A percentile compares a stretch with the other conserved stretches of the same genome.
phyloP scores from a whole-genome alignment of 2,113 vertebrate genomes.

The Elephas maximus region DNA sequence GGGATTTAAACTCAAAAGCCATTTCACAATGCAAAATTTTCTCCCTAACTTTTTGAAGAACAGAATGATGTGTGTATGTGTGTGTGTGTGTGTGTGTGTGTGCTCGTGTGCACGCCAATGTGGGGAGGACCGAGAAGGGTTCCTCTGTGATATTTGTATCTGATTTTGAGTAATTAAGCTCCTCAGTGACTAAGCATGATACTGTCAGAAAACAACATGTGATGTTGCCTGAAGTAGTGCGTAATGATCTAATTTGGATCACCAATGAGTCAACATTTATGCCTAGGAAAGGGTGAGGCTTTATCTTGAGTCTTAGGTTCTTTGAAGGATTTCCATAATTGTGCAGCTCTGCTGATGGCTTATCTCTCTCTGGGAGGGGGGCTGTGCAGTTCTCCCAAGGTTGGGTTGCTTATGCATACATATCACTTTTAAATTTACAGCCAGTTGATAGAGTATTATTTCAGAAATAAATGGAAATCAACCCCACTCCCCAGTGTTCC shows the following conservation, averaged over 20 bases:
- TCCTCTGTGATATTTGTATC: not conserved
- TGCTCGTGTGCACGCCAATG: constrained; percentile 40
- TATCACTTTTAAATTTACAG: constrained; percentile 66
- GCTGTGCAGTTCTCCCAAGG: not conserved
- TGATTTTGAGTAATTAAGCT: constrained; percentile 59
- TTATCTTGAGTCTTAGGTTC: constrained; percentile 15
- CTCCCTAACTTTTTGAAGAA: not conserved
- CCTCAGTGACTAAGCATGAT: constrained; percentile 46
- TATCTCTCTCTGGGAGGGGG: not conserved
- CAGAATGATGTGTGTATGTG: not conserved
- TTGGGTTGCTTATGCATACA: constrained; percentile 59
- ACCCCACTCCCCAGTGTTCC: not conserved
- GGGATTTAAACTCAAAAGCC: constrained; percentile 70
- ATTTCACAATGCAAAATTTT: constrained; percentile 70
- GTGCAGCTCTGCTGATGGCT: not conserved
- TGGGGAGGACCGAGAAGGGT: not conserved
- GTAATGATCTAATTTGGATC: constrained; percentile 39
- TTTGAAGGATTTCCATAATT: constrained; percentile 33
- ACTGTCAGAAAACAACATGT: constrained; percentile 55
- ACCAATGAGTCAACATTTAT: constrained; percentile 32
- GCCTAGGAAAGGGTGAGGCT: constrained; percentile 11
- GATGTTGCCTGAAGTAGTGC: not conserved
- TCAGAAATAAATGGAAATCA: constrained; percentile 70
- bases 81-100: not conserved
- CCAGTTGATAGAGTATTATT: constrained; percentile 68